phyloP scores from a whole-genome alignment of 2,888 invertebrate species.

The Oxyteleia sp. region DNA sequence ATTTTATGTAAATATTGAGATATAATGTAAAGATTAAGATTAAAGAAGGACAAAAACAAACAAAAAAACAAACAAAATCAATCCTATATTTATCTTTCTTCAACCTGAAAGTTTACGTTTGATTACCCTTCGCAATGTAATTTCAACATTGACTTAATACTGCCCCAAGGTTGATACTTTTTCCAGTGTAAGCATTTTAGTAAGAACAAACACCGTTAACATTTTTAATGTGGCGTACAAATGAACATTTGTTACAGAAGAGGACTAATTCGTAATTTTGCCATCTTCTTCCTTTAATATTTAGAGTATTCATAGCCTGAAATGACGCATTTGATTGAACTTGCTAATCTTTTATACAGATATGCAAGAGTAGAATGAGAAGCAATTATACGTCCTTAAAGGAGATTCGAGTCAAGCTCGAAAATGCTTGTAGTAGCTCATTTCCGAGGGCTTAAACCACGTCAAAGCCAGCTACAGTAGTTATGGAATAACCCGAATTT shows the following conservation, averaged over 20 bases:
- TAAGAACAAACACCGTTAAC: too few species aligned
- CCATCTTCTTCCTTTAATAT: background rate
- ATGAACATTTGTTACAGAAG: background rate
- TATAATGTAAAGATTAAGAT: too few species aligned
- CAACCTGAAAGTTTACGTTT: too few species aligned
- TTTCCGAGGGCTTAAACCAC: constrained; percentile 78
- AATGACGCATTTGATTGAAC: constrained; percentile 34
- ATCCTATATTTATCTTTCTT: too few species aligned
- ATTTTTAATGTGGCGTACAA: background rate
- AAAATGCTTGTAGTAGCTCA: constrained; percentile 80
- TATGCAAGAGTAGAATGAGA: constrained; percentile 28
- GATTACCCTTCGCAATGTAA: too few species aligned
- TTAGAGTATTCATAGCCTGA: constrained; percentile 9
- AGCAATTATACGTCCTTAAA: constrained; percentile 77
- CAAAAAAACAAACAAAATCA: too few species aligned
- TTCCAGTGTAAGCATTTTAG: too few species aligned
- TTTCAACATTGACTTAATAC: too few species aligned
- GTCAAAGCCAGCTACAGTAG: constrained; percentile 71
- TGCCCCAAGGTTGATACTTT: too few species aligned
- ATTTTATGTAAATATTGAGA: too few species aligned
- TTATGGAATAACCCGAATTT: constrained; percentile 80
- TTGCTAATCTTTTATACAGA: constrained; percentile 44
- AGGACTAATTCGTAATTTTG: background rate
- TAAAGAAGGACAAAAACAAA: too few species aligned
- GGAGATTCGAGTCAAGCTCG: constrained; percentile 74